phyloP scores from a whole-genome alignment of 2,113 vertebrate genomes.

The Perca schrenkii region DNA sequence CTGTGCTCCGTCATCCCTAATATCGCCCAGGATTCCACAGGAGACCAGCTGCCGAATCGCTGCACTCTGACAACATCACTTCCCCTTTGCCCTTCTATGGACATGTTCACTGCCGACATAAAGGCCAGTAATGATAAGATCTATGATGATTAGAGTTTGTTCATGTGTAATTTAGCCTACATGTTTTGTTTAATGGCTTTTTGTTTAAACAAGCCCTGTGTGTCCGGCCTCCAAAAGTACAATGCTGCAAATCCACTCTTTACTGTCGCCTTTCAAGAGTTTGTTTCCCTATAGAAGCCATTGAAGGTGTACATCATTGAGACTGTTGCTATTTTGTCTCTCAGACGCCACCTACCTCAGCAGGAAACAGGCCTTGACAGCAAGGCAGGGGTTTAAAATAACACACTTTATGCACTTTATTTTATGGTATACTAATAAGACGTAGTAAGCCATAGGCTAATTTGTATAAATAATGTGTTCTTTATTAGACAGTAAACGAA shows the following conservation, averaged over 20 bases:
- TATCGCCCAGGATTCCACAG: conserved; percentile 77
- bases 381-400: conserved; percentile 31
- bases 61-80: conserved; percentile 73
- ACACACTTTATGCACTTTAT: not conserved
- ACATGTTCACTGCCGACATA: conserved; percentile 22
- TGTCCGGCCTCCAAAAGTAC: not conserved
- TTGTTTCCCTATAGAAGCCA: conserved; percentile 18
- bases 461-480: no score
- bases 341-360: conserved; percentile 4
- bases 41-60: conserved; percentile 56
- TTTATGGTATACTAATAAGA: no score
- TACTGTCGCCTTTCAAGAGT: conserved; percentile 10
- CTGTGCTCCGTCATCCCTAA: conserved; percentile 77
- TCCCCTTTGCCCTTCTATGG: conserved; percentile 80
- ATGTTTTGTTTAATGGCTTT: not conserved
- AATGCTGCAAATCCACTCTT: conserved; percentile 15
- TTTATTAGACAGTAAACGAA: no score
- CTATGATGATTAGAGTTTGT: not conserved
- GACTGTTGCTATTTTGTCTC: conserved; percentile 2
- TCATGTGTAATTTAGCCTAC: not conserved
- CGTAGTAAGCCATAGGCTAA: no score
- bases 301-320: not conserved
- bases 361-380: conserved; percentile 26
- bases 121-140: conserved; percentile 11
- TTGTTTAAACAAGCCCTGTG: conserved; percentile 23